Evolutionary conservation across 2,888 invertebrate species (phyloP), one percentile per base, ranked within the genome.

Genomic region (Pristionchus exspectatus): DNA sequence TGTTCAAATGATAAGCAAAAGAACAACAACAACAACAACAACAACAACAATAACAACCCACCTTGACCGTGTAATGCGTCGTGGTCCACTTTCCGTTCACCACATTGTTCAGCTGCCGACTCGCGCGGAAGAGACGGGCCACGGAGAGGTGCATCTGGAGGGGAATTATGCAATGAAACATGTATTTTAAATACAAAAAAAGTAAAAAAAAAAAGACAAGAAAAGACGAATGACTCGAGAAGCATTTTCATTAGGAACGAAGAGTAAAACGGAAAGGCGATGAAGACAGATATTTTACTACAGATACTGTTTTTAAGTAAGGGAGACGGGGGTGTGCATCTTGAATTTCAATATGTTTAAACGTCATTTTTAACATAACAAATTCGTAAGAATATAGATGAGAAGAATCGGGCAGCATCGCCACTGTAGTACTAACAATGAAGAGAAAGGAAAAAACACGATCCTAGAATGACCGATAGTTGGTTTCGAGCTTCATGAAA

Each of bases 71-170:
- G 90, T 95, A 95, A 88, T 95, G 95, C 21, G 95, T 95, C 21
- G 95, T 95, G 33, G 93, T 94, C 95, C 95, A 95, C 91, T 93
- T 91, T 18, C 95, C 95, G 88, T 94, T 93, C 72, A 93, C 94
- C 33, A 94, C 94, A 91, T 94, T 93, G 18, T 90, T 89, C 14
- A 92, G 87, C 30, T 90, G 90, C 21, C 90, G 84, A 27, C 91
- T 90, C 27, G 66, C 56, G 18, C 88, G 88, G 33, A 91, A 63
- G n/a, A 89, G 85, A 27, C 89, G 63, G 33, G 77, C 69, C 12
- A 87, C 74, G 12, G 91, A 85, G 21, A 88, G 56, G 54, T 81
- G 90, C 91, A 91, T 91, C 83, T 72, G 30, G 12, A 63, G 9
- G 16, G 24, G 66, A 59, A 12, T 54, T 54, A 54, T n/a, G n/a